These are phyloP conservation scores for Neoscelio sp. DNA, from an alignment of 2,888 invertebrate species.

Conservation along the genomic window DNA sequence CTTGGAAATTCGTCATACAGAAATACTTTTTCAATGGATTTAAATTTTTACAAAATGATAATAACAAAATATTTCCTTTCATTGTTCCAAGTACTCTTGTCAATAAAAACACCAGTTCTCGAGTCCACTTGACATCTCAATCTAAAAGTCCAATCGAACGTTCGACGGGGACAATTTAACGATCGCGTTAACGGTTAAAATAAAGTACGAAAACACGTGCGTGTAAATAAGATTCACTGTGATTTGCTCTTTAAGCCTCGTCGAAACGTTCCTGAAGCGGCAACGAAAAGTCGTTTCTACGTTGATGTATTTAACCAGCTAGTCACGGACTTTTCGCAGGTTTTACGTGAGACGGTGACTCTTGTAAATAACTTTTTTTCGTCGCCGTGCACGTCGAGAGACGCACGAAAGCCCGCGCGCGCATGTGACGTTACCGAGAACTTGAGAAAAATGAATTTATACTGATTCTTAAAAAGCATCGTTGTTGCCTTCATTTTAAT, in stretches of 20 bases:
- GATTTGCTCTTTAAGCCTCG: slow-evolving; percentile 71
- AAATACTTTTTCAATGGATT: too few relatives aligned
- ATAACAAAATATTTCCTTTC: too few relatives aligned
- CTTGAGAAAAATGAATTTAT: slow-evolving; percentile 35
- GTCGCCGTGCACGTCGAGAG: slow-evolving; percentile 54
- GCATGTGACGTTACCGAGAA: slow-evolving; percentile 35
- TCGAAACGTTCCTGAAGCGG: slow-evolving; percentile 70
- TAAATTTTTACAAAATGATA: too few relatives aligned
- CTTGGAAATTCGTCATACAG: slow-evolving; percentile 11
- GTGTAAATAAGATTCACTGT: slow-evolving; percentile 74
- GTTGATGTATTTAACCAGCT: slow-evolving; percentile 68
- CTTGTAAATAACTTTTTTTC: slow-evolving; percentile 64
- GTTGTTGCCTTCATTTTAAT: too few relatives aligned
- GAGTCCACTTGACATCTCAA: slow-evolving; percentile 10
- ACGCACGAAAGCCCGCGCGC: slow-evolving; percentile 48
- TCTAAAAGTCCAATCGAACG: slow-evolving; percentile 14
- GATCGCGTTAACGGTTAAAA: slow-evolving; percentile 3
- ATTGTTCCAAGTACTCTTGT: too few relatives aligned
- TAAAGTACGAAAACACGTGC: slow-evolving; percentile 49
- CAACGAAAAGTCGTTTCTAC: slow-evolving; percentile 62
- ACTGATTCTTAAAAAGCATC: neutral
- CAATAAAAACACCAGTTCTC: too few relatives aligned
- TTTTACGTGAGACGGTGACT: slow-evolving; percentile 65
- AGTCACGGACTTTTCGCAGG: slow-evolving; percentile 69
- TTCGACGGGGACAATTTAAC: slow-evolving; percentile 44